Percentiles rank a stretch among this genome's conserved stretches.
Evolutionary conservation across 2,797 vertebrate genomes (phyloP).

Genomic region (Cryptoprocta ferox): DNA sequence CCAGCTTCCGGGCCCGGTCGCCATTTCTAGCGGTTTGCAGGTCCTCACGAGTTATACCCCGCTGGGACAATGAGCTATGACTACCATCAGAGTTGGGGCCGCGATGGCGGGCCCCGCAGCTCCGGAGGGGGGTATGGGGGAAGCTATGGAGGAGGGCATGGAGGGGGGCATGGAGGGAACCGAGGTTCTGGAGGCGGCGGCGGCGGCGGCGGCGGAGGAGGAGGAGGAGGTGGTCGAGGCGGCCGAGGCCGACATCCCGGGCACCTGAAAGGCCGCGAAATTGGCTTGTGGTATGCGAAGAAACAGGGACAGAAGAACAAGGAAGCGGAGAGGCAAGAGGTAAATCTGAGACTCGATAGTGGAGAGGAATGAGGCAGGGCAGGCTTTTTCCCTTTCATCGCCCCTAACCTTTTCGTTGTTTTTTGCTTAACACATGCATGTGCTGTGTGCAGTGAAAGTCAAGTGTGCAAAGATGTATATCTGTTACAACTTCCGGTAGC

Average conservation of each 20-base stretch:
- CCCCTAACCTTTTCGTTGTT: background rate
- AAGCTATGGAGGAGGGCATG: conserved; percentile 72
- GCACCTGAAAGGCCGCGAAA: conserved; percentile 95
- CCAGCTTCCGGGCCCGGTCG: conserved; percentile 69
- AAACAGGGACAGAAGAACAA: conserved; percentile 91
- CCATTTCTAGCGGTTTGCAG: conserved; percentile 72
- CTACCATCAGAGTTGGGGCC: conserved; percentile 80
- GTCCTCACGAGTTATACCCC: background rate
- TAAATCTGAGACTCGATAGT: conserved; percentile 20
- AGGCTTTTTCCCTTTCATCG: background rate
- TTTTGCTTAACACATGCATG: background rate
- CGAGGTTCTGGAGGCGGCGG: conserved; percentile 56
- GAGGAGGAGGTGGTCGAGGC: conserved; percentile 82
- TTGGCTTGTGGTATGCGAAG: conserved; percentile 96
- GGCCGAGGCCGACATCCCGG: conserved; percentile 91
- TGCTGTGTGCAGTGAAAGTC: background rate
- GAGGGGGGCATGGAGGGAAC: conserved; percentile 68
- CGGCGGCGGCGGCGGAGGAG: conserved; percentile 55
- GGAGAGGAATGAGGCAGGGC: background rate
- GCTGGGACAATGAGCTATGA: conserved; percentile 85
- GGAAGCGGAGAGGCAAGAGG: conserved; percentile 91
- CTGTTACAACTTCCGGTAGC: background rate
- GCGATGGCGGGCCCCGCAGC: conserved; percentile 77
- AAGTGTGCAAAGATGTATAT: background rate
- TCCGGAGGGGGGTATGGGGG: conserved; percentile 68